Percentiles rank a stretch among this genome's conserved stretches.
phyloP scores from a whole-genome alignment of 2,888 invertebrate genomes.

The Ephialtes manifestator region DNA sequence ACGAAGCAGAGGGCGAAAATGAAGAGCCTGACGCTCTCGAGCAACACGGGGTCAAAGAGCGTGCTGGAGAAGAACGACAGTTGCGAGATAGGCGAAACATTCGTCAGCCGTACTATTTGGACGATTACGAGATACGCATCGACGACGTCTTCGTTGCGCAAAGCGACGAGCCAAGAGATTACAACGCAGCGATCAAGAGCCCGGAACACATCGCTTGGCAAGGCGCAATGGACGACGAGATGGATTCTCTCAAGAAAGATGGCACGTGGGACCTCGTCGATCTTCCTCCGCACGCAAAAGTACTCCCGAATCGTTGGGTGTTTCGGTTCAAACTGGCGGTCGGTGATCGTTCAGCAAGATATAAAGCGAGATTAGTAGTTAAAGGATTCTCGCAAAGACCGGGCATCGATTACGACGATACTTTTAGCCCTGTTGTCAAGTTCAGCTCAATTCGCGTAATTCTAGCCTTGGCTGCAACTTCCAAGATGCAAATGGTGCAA shows the following conservation, averaged over 20 bases:
- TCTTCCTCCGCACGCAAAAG: constrained; percentile 8
- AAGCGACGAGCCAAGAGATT: constrained; percentile 6
- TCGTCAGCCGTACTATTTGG: too few species aligned
- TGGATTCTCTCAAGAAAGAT: constrained; percentile 41
- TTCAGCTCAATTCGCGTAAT: constrained; percentile 71
- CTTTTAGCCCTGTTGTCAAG: constrained; percentile 75
- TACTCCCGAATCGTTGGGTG: constrained; percentile 45
- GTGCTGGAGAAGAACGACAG: too few species aligned
- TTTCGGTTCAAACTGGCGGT: constrained; percentile 30
- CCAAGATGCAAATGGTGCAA: constrained; percentile 70
- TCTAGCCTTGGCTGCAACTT: constrained; percentile 70
- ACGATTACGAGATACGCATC: too few species aligned
- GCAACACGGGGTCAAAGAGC: too few species aligned
- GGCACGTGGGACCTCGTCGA: constrained; percentile 48
- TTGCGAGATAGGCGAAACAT: too few species aligned
- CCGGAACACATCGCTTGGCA: constrained; percentile 43
- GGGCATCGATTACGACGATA: constrained; percentile 76
- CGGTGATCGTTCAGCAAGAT: background rate
- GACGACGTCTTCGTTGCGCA: too few species aligned
- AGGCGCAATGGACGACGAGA: constrained; percentile 42
- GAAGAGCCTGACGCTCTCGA: too few species aligned
- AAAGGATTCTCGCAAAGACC: constrained; percentile 66
- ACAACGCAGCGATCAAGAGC: constrained; percentile 40
- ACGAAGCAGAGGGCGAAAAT: too few species aligned
- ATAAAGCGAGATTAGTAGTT: constrained; percentile 44